Conservation (phyloP, 2,888 invertebrate genomes). For the Pristionchus arcanus region DNA sequence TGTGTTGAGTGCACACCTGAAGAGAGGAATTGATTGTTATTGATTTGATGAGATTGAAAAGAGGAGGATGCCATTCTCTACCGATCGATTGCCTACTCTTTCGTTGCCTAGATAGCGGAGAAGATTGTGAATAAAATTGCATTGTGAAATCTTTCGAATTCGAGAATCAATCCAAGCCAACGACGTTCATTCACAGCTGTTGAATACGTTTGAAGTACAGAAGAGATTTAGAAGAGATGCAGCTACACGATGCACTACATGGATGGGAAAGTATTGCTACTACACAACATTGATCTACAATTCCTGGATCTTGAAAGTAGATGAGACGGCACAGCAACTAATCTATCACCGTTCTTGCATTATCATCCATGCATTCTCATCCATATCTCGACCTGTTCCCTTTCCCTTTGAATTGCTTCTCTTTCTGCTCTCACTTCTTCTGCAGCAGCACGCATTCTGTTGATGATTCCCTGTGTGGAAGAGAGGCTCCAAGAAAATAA, state of each 20-base stretch:
- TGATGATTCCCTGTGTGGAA: constrained; percentile 50
- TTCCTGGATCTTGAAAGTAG: neutral
- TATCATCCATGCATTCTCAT: neutral
- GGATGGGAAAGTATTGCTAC: neutral
- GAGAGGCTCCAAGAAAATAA: neutral
- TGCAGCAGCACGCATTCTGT: constrained; percentile 44
- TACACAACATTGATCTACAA: neutral
- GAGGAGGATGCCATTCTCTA: neutral
- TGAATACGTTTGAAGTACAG: neutral
- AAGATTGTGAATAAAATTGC: neutral
- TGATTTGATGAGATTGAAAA: neutral
- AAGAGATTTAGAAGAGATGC: neutral
- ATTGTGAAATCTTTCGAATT: neutral
- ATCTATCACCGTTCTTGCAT: neutral
- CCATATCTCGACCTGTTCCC: constrained; percentile 2
- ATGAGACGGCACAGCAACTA: neutral
- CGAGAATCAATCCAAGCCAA: neutral
- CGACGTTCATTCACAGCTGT: neutral
- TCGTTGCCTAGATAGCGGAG: neutral
- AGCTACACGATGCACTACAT: neutral
- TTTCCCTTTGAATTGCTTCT: constrained; percentile 36
- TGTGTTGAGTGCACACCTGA: constrained; percentile 56
- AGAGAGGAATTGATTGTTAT: neutral
- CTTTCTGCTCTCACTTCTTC: constrained; percentile 36
- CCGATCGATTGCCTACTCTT: neutral